Conservation (phyloP, 2,113 vertebrate genomes). For the Centropristis striata region DNA sequence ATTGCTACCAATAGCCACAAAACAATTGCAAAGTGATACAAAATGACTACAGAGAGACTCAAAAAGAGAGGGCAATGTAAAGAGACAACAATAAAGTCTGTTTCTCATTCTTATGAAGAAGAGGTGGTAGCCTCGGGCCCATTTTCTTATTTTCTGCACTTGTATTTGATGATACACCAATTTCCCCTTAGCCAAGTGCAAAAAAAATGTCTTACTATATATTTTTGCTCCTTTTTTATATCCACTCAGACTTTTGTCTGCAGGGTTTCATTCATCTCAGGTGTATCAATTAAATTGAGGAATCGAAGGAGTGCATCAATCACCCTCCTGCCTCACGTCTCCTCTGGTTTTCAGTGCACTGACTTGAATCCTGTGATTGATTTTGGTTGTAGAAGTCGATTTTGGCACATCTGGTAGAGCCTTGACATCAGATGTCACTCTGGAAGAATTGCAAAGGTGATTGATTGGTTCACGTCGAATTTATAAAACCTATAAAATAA, state of each 20-base stretch:
- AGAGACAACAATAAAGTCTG: too few relatives aligned
- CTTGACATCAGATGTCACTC: conserved; percentile 1
- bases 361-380: conserved; percentile 17
- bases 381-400: conserved; percentile 24
- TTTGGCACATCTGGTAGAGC: neutral
- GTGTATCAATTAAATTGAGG: neutral
- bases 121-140: too few relatives aligned
- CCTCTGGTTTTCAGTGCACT: conserved; percentile 14
- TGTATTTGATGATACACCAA: neutral
- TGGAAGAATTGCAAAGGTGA: conserved; percentile 20
- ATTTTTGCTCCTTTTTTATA: neutral
- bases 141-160: too few relatives aligned
- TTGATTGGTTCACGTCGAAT: conserved; percentile 5
- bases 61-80: too few relatives aligned
- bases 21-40: too few relatives aligned
- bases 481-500: neutral
- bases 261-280: neutral
- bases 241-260: neutral
- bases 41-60: too few relatives aligned
- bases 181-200: neutral
- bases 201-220: neutral
- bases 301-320: conserved; percentile 22
- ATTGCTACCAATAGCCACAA: too few relatives aligned
- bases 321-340: neutral
- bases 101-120: too few relatives aligned